phyloP scores from a whole-genome alignment of 92 coral and sea anemone species.

The Zoanthus gigantus region DNA sequence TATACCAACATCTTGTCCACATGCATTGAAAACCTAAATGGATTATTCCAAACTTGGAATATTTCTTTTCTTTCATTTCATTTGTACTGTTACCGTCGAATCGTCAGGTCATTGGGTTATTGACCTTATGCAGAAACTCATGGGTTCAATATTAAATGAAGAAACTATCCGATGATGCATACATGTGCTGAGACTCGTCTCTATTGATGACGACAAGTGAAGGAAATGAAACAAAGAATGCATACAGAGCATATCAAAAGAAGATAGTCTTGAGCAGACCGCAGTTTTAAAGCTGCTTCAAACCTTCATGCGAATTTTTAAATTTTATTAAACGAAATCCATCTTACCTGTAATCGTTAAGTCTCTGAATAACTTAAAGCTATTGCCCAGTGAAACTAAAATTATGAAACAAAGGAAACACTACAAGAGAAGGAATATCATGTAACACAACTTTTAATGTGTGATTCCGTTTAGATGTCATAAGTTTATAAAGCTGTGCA shows the following conservation, averaged over 20 bases:
- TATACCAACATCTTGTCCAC: neutral
- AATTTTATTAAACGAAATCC: no score
- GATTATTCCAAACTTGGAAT: neutral
- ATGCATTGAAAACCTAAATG: neutral
- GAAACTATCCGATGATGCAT: neutral
- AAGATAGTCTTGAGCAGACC: neutral
- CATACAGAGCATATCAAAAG: neutral
- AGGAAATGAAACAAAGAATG: neutral
- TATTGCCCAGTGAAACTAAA: neutral
- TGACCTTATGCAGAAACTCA: neutral
- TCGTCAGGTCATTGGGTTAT: neutral
- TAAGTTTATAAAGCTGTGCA: neutral
- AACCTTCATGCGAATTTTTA: no score
- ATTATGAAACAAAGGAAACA: neutral
- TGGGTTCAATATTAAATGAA: neutral
- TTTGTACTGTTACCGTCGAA: neutral
- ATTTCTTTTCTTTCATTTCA: neutral
- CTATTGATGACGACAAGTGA: neutral
- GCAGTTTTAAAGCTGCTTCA: neutral
- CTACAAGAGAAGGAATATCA: neutral
- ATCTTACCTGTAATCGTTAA: neutral
- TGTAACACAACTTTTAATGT: neutral
- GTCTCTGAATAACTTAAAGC: neutral
- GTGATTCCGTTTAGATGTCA: no score
- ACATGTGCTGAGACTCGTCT: neutral